Percentiles rank a stretch among this genome's conserved stretches.
Conservation (phyloP, 1,140 invertebrate species). For the Neoseiulus cucumeris region DNA sequence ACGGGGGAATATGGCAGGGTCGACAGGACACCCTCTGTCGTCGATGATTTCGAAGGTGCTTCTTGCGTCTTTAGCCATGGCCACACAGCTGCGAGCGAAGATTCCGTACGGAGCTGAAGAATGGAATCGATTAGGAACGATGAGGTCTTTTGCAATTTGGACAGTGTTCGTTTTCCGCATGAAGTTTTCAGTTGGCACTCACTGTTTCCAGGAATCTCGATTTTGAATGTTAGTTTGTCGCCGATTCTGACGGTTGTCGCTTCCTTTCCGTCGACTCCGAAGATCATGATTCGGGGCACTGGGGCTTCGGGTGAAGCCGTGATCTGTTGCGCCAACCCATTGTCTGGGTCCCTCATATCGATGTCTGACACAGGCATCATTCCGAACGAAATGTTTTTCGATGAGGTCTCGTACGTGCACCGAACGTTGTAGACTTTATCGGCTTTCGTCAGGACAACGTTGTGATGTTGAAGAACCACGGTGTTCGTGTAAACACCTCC, state of each 20-base stretch:
- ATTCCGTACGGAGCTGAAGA: conserved; percentile 76
- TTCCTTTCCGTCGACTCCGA: conserved; percentile 59
- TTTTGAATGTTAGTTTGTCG: conserved; percentile 79
- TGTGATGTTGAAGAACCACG: conserved; percentile 81
- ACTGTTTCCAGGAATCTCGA: conserved; percentile 89
- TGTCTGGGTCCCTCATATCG: conserved; percentile 50
- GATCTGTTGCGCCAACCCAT: conserved; percentile 56
- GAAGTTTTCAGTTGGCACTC: conserved; percentile 30
- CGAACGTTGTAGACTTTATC: conserved; percentile 93
- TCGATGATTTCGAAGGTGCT: conserved; percentile 90
- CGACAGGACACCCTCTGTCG: conserved; percentile 82
- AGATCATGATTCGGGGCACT: conserved; percentile 70
- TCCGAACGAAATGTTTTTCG: conserved; percentile 86
- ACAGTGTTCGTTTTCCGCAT: background rate
- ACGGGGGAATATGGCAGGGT: conserved; percentile 71
- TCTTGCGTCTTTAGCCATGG: conserved; percentile 88
- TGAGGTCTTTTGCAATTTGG: conserved; percentile 12
- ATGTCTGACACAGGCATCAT: conserved; percentile 61
- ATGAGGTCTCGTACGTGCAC: conserved; percentile 87
- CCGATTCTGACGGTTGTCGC: conserved; percentile 84
- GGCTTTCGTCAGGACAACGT: conserved; percentile 85
- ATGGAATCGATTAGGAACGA: conserved; percentile 10
- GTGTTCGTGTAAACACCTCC: conserved; percentile 82
- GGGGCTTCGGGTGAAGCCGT: conserved; percentile 82
- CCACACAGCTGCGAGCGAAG: conserved; percentile 79